phyloP scores from a whole-genome alignment of 2,113 vertebrate species.

The Empidonax traillii region DNA sequence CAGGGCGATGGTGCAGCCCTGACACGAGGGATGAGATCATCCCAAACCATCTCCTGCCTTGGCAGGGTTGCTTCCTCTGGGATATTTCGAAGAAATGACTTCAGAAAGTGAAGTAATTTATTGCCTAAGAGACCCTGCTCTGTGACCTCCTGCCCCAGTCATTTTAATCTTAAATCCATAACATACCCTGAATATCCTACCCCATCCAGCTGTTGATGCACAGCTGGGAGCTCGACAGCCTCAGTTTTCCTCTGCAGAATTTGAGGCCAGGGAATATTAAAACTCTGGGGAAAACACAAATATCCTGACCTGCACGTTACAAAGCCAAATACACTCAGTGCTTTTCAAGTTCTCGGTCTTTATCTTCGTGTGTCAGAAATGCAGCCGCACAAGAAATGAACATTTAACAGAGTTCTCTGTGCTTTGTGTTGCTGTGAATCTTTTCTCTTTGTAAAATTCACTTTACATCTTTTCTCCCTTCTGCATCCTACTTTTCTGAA shows the following conservation, averaged over 20 bases:
- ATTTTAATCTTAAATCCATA: not conserved
- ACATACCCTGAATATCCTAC: not conserved
- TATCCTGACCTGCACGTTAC: accelerated
- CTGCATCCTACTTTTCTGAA: not conserved
- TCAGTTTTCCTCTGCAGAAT: not conserved
- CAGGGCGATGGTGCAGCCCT: not conserved
- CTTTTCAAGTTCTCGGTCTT: not conserved
- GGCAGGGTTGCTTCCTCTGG: not conserved
- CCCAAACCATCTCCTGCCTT: not conserved
- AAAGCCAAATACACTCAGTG: accelerated
- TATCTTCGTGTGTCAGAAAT: not conserved
- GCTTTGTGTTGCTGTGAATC: not conserved
- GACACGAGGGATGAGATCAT: not conserved
- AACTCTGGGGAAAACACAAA: not conserved
- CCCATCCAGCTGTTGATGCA: not conserved
- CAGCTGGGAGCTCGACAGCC: not conserved
- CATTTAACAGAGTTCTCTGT: not conserved
- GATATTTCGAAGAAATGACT: not conserved
- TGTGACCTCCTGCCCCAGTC: accelerated
- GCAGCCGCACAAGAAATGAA: not conserved
- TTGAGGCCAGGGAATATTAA: not conserved
- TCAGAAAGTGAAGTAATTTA: not conserved
- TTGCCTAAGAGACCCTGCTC: not conserved
- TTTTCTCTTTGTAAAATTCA: not conserved
- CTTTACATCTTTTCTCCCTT: not conserved